Evolutionary conservation across 1,140 invertebrate genomes (phyloP), one percentile per base, ranked within the genome.

Genomic region (Elysia chlorotica): DNA sequence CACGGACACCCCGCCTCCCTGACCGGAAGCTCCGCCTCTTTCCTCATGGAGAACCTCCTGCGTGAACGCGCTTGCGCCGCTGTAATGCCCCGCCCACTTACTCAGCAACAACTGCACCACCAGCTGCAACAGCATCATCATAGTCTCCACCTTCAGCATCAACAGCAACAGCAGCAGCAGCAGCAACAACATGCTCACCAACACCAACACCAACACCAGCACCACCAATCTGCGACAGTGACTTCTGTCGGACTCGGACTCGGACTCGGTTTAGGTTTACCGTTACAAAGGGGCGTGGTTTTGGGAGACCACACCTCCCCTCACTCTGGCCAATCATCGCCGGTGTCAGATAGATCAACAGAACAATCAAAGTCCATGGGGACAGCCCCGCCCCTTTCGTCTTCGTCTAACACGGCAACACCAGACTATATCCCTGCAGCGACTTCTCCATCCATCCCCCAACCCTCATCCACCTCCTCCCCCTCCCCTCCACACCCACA

Each of bases 41-140:
- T 71, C 59, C 69, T 71, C 1, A 63, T 71, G 69, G 69, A 71
- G 38, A 71, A 71, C n/a, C 28, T 71, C 4, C 69, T 71, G 2
- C 33, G 69, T 31, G 69, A 71, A 23, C 56, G 69, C 0, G 37
- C 35, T 6, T 25, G 28, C 25, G 65, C 65, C n/a, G 59, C 36
- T 33, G 59, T 69, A 0, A 57, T 69, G 67, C 53, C 67, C 3
- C 53, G 67, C 33, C 67, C 54, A 41, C 67, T n/a, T n/a, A n/a
- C n/a, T n/a, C n/a, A n/a, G n/a, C n/a, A n/a, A n/a, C n/a, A n/a
- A n/a, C n/a, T n/a, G n/a, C n/a, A n/a, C n/a, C n/a, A n/a, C n/a
- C n/a, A n/a, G n/a, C n/a, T n/a, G n/a, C n/a, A n/a, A n/a, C n/a
- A n/a, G n/a, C n/a, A n/a, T n/a, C n/a, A n/a, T n/a, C n/a, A n/a